Percentiles rank a stretch among this genome's conserved stretches.
Conservation (phyloP, 2,888 invertebrate species). For the Lysandra coridon region DNA sequence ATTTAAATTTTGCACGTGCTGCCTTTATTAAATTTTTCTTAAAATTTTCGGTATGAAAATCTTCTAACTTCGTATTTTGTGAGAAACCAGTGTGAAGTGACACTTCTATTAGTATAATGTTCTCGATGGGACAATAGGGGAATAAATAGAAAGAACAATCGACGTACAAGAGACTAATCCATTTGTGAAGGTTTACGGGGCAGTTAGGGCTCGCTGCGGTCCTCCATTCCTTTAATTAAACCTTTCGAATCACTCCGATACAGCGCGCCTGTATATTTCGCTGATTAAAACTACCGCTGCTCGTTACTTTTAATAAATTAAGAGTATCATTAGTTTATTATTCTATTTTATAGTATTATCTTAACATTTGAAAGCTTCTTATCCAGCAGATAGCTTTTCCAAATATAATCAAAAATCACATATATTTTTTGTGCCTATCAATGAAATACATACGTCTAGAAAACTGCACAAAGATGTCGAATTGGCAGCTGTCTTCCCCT, state of each 20-base stretch:
- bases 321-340: background rate
- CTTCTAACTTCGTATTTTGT: background rate
- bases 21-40: background rate
- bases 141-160: slow-evolving; percentile 45
- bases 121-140: background rate
- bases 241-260: slow-evolving; percentile 51
- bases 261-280: slow-evolving; percentile 43
- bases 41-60: background rate
- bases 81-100: background rate
- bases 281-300: slow-evolving; percentile 35
- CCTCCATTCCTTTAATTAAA: slow-evolving; percentile 74
- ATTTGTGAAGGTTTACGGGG: slow-evolving; percentile 54
- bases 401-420: too few relatives aligned
- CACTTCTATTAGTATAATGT: background rate
- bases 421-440: too few relatives aligned
- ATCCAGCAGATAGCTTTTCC: background rate
- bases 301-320: slow-evolving; percentile 36
- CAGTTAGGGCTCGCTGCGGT: slow-evolving; percentile 47
- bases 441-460: too few relatives aligned
- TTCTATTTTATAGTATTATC: background rate
- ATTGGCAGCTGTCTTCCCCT: too few relatives aligned
- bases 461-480: too few relatives aligned
- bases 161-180: slow-evolving; percentile 67
- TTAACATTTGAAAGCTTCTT: background rate
- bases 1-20: background rate